Base-by-base conservation (phyloP, 2,797 vertebrate genomes). In the Nyctibius grandis region DNA sequence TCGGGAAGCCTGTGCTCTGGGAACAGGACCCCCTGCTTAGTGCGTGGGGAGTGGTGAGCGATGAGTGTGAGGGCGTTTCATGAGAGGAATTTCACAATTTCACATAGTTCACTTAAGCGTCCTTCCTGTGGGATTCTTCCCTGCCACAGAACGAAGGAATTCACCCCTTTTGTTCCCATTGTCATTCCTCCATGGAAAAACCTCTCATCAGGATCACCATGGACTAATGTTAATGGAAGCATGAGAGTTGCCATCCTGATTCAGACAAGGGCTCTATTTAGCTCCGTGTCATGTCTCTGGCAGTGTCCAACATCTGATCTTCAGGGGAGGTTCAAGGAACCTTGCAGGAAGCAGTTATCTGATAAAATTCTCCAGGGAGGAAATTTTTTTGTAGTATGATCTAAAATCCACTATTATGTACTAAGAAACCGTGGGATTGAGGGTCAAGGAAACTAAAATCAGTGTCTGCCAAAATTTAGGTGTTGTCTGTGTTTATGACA, bases 111-210 rank as follows among this genome's bases (percentile, higher is more conserved):
- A 1, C 90, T 82, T 70, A 51, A 89, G 42, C 6, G 11, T 95
- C 88, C 83, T 96, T 97, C 95, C 96, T 95, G 95, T 96, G 95
- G 91, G 93, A 97, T 91, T 87, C 87, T 97, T 96, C 82, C 69
- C 78, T 92, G 92, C 68, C 88, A 88, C 1, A 6, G 78, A 91
- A 65, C 1, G 26, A 91, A 95, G 85, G 95, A 96, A 94, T 96
- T 94, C 10, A 31, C 29, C 50, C 42, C 91, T 89, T 96, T 96
- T 96, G 86, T 95, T 97, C 78, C 42, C 78, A 78, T 87, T 96
- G 92, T 95, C 28, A 4, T 92, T 93, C 68, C 42, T 87, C 68
- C 42, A 31, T 91, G 75, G 81, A 96, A 93, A 91, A 94, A 87
- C 68, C 34, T 96, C 89, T 95, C 83, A 44, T 92, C 88, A 82